A percentile compares a stretch with the other conserved stretches of the same genome.
phyloP scores from a whole-genome alignment of 2,113 vertebrate genomes.

The Chloropsis cyanopogon region DNA sequence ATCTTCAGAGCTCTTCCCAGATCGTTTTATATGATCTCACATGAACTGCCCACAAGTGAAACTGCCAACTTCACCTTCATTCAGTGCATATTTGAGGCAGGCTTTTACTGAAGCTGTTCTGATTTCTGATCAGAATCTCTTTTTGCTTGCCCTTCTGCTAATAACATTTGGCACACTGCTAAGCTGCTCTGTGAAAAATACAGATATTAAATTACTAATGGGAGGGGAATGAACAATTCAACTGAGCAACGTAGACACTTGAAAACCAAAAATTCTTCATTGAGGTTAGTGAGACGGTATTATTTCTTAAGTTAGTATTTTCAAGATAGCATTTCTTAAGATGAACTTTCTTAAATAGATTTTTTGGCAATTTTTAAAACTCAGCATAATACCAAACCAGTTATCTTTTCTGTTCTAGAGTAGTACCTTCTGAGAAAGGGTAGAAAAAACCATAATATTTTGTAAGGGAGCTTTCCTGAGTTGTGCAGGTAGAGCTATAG shows the following conservation, averaged over 20 bases:
- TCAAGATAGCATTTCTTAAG: neutral
- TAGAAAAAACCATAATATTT: neutral
- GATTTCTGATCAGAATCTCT: neutral
- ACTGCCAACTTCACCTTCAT: neutral
- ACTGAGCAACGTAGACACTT: neutral
- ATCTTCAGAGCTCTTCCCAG: neutral
- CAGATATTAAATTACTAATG: neutral
- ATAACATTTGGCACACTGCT: neutral
- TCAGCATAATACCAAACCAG: neutral
- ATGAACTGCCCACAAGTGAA: neutral
- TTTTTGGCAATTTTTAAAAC: neutral
- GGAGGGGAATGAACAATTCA: neutral
- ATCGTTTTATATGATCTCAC: neutral
- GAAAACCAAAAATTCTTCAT: neutral
- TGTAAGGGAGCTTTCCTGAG: neutral
- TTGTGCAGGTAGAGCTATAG: neutral
- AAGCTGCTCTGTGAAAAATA: neutral
- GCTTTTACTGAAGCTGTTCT: neutral
- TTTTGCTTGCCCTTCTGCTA: neutral
- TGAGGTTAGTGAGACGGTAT: neutral
- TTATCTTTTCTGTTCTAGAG: neutral
- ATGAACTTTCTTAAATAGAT: neutral
- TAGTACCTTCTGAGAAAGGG: neutral
- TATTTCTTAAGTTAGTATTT: neutral
- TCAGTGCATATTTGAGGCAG: neutral